These are phyloP conservation scores for Crossaster papposus DNA, from an alignment of 53 echinoderm and acorn worm genomes.

Conservation along the genomic window DNA sequence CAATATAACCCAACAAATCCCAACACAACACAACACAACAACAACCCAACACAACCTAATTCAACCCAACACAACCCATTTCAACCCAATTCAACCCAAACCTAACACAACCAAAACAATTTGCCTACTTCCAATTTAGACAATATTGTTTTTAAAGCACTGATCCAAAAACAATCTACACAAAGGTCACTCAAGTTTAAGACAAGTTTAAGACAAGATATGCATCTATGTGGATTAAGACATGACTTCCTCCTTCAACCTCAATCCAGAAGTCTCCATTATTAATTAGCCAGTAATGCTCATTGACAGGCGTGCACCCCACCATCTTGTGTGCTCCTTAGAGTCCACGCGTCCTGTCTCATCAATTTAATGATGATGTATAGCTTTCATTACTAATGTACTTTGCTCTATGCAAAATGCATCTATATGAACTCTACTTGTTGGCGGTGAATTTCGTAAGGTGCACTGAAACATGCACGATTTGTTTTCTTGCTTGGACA, in stretches of 20 bases:
- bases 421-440: background rate
- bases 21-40: no score
- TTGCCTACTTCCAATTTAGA: no score
- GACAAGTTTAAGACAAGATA: no score
- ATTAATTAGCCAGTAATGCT: background rate
- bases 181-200: background rate
- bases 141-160: no score
- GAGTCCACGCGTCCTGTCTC: background rate
- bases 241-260: background rate
- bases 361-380: background rate
- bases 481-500: no score
- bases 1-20: no score
- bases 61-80: no score
- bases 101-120: no score
- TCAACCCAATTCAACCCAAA: no score
- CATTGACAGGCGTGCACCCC: background rate
- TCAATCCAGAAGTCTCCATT: background rate
- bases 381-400: background rate
- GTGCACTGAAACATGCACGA: no score
- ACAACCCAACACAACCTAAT: no score
- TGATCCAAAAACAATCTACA: no score
- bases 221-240: slow-evolving; percentile 1
- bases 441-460: background rate
- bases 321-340: background rate
- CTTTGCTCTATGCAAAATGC: background rate